A percentile compares a stretch with the other conserved stretches of the same genome.
phyloP scores from a whole-genome alignment of 2,797 vertebrate genomes.

The Sebastes glaucus region DNA sequence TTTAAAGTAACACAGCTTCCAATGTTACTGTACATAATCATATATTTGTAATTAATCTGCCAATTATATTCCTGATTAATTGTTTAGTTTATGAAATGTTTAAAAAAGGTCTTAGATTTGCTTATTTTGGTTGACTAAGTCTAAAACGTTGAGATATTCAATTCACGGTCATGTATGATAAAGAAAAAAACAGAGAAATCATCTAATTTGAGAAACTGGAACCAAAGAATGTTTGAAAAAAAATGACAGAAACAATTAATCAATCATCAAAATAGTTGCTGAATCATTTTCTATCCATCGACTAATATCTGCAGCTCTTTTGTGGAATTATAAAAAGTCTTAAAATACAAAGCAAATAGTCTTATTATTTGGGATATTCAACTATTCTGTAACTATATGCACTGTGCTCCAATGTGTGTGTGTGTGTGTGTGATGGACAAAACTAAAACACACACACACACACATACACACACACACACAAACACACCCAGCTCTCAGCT shows the following conservation, averaged over 20 bases:
- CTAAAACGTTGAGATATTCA: background rate
- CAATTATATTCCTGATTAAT: too few relatives aligned
- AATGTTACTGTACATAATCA: too few relatives aligned
- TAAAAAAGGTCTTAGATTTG: background rate
- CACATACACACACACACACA: too few relatives aligned
- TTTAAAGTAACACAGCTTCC: too few relatives aligned
- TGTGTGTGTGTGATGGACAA: background rate
- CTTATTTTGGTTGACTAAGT: background rate
- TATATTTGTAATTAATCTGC: too few relatives aligned
- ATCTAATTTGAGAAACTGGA: background rate
- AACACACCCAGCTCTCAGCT: background rate
- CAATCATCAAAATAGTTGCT: background rate
- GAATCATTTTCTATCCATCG: background rate
- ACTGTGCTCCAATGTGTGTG: background rate
- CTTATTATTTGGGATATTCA: background rate
- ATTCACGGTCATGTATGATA: background rate
- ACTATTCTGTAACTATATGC: background rate
- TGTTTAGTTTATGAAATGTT: too few relatives aligned
- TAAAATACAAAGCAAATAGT: background rate
- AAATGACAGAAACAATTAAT: too few relatives aligned
- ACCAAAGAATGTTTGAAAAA: background rate
- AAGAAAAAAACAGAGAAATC: background rate
- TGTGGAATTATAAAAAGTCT: background rate
- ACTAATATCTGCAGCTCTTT: background rate
- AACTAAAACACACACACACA: conserved; percentile 1